Evolutionary conservation across 2,888 invertebrate genomes (phyloP).

Genomic region (Xestobium rufovillosum): DNA sequence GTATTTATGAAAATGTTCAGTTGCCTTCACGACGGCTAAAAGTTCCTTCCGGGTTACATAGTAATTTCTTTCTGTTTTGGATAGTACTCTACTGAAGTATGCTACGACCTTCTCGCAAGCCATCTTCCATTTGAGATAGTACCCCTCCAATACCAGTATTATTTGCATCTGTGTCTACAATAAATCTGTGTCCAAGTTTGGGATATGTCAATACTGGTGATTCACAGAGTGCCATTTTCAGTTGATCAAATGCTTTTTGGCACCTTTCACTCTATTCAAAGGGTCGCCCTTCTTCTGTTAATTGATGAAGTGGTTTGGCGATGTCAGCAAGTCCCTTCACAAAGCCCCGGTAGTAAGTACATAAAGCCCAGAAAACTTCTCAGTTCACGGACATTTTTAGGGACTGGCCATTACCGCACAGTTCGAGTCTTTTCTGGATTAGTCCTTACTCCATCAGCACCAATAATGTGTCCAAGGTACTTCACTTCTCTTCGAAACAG

Average conservation of each 20-base stretch:
- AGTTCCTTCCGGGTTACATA: constrained; percentile 28
- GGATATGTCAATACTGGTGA: constrained; percentile 2
- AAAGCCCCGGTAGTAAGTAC: background rate
- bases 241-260: background rate
- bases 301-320: constrained; percentile 1
- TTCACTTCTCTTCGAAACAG: constrained; percentile 1
- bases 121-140: background rate
- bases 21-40: constrained; percentile 24
- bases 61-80: constrained; percentile 25
- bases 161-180: background rate
- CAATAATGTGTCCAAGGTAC: constrained; percentile 1
- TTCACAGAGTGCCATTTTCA: background rate
- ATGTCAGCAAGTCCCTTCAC: background rate
- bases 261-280: background rate
- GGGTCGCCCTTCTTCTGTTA: background rate
- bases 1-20: constrained; percentile 30
- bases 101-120: constrained; percentile 1
- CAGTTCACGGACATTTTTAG: background rate
- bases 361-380: constrained; percentile 1
- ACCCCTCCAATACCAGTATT: background rate
- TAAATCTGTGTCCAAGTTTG: background rate
- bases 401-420: too few relatives aligned
- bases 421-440: background rate
- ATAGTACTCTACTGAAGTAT: constrained; percentile 7
- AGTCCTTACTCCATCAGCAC: background rate